phyloP scores from a whole-genome alignment of 2,113 vertebrate species.

The Chloropsis cyanopogon region DNA sequence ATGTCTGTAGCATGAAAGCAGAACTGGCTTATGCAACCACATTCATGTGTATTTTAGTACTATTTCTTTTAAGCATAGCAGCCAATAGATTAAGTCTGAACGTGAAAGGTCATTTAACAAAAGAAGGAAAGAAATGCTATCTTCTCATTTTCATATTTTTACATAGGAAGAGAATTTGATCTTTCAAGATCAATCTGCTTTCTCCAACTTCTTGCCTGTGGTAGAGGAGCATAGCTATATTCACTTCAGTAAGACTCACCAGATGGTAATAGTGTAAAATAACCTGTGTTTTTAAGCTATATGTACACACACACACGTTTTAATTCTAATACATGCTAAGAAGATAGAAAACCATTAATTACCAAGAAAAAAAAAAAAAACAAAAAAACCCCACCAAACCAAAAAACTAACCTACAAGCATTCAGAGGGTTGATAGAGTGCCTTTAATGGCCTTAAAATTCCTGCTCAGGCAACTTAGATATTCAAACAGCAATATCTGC shows the following conservation, averaged over 20 bases:
- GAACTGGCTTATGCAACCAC: neutral
- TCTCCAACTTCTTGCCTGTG: neutral
- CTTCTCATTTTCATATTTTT: neutral
- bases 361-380: neutral
- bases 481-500: neutral
- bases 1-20: neutral
- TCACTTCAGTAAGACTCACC: neutral
- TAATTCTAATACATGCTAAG: neutral
- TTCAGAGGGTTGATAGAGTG: neutral
- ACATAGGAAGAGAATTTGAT: neutral
- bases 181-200: neutral
- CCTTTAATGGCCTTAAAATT: neutral
- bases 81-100: neutral
- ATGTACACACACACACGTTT: neutral
- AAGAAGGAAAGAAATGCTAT: neutral
- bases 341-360: neutral
- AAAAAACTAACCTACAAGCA: neutral
- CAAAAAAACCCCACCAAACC: neutral
- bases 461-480: neutral
- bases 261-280: neutral
- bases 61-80: neutral
- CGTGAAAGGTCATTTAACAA: neutral
- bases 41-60: neutral
- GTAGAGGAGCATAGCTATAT: neutral
- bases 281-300: neutral